Evolutionary conservation across 2,113 vertebrate species (phyloP).

Genomic region (Alouatta palliata): DNA sequence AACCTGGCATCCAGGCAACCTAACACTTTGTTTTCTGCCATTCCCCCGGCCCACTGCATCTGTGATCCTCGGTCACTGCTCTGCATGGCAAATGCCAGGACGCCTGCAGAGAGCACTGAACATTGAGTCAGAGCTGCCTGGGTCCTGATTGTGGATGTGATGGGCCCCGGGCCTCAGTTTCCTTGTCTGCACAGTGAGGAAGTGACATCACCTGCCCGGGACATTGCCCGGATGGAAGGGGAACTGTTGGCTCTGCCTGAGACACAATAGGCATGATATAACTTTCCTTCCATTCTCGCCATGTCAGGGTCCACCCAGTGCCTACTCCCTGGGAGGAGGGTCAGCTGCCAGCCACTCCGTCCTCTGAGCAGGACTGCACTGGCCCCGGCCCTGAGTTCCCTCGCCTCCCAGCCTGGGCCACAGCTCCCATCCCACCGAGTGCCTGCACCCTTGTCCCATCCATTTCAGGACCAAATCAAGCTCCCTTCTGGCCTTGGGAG

Average conservation of each 20-base stretch:
- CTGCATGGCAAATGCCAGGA: no score
- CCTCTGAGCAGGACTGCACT: neutral
- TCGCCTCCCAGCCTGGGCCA: neutral
- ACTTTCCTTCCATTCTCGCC: no score
- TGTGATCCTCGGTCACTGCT: no score
- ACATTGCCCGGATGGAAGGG: no score
- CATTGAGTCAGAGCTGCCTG: neutral
- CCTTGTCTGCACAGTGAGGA: neutral
- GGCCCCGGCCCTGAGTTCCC: neutral
- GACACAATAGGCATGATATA: neutral
- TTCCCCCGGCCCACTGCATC: neutral
- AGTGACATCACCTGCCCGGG: neutral
- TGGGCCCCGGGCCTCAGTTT: neutral
- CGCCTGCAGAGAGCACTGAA: no score
- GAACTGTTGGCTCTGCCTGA: accelerated
- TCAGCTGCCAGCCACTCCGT: accelerated
- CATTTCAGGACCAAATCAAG: neutral
- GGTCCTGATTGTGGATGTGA: neutral
- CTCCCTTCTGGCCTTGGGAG: no score
- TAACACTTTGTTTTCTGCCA: neutral
- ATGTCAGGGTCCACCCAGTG: neutral
- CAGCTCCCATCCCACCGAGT: neutral
- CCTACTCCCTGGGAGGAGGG: no score
- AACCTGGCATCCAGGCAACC: accelerated
- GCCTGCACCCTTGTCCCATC: neutral